These are phyloP conservation scores for Darevskia nairensis DNA, from an alignment of 2,797 vertebrate genomes.

Conservation along the genomic window DNA sequence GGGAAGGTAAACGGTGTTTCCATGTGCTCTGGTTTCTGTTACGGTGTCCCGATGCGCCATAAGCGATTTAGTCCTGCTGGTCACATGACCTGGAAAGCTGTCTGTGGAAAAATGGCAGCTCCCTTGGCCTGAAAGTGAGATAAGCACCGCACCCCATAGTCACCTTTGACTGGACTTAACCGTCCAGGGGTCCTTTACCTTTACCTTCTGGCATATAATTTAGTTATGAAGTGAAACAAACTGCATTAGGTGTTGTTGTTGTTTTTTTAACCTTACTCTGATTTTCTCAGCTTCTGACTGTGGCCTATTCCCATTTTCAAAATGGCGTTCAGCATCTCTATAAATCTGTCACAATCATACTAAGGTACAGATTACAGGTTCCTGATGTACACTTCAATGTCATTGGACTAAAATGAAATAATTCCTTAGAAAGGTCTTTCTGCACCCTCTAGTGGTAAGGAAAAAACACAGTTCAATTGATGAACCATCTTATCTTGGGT, in stretches of 20 bases:
- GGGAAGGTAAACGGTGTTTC: no score
- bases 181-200: no score
- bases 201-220: no score
- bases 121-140: no score
- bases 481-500: neutral
- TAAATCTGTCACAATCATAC: neutral
- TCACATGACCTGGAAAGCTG: no score
- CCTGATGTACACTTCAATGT: neutral
- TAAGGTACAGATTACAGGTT: neutral
- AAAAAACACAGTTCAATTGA: neutral
- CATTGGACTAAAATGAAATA: neutral
- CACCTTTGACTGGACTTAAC: no score
- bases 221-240: neutral
- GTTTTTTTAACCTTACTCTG: neutral
- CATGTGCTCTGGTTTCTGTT: no score
- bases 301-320: neutral
- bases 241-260: neutral
- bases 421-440: neutral
- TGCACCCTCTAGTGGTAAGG: constrained; percentile 21
- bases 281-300: neutral
- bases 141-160: no score
- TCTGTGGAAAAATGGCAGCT: no score
- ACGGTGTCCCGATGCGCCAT: no score
- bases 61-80: no score
- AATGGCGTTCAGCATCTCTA: neutral